A percentile compares a stretch with the other conserved stretches of the same genome.
phyloP scores from a whole-genome alignment of 2,797 vertebrate species.

The Peromyscus melanophrys region DNA sequence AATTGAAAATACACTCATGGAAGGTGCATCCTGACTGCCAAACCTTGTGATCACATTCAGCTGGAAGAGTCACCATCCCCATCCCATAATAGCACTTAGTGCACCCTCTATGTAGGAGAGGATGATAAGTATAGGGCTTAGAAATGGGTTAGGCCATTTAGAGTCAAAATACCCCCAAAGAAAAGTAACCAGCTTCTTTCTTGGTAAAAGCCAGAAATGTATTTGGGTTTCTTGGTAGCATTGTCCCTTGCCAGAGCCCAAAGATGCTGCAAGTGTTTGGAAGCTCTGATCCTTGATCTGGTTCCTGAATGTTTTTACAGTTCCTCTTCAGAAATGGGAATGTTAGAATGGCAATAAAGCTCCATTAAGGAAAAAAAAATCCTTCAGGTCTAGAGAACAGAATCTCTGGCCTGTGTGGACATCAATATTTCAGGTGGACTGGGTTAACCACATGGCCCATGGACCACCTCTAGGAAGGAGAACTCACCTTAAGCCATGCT shows the following conservation, averaged over 20 bases:
- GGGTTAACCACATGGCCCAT: too few species aligned
- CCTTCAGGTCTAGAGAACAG: not conserved
- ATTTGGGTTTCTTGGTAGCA: not conserved
- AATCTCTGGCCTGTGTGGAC: not conserved
- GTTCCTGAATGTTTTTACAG: not conserved
- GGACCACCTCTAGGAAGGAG: too few species aligned
- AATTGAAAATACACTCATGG: too few species aligned
- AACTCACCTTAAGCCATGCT: not conserved
- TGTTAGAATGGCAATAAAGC: not conserved
- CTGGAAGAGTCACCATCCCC: too few species aligned
- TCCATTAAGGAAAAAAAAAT: not conserved
- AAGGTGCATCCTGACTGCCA: not conserved
- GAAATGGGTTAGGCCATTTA: too few species aligned
- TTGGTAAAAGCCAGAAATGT: too few species aligned
- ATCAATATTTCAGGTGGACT: not conserved
- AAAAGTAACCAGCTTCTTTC: not conserved
- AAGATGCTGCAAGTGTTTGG: not conserved
- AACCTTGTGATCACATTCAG: too few species aligned
- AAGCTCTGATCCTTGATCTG: not conserved
- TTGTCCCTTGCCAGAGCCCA: not conserved
- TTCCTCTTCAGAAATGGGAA: not conserved
- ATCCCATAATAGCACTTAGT: too few species aligned
- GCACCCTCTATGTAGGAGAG: not conserved
- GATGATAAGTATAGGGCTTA: not conserved
- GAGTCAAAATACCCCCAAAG: not conserved